Conservation (phyloP, 2,113 vertebrate species). For the Eleginops maclovinus region DNA sequence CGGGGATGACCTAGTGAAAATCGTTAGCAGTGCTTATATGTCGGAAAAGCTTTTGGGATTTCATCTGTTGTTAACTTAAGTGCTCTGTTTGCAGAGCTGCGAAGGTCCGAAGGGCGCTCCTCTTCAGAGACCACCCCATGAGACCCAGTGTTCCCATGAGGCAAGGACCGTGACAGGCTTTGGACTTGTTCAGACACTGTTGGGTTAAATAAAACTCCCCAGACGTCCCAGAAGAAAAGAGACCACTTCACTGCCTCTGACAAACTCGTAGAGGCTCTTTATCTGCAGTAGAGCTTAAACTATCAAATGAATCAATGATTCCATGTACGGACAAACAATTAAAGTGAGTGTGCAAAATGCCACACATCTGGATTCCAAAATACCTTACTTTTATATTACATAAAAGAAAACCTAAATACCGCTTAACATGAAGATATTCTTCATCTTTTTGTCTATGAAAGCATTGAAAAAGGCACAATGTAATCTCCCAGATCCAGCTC, state of each 20-base stretch:
- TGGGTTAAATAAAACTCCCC: constrained; percentile 41
- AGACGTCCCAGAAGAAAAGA: neutral
- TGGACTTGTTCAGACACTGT: constrained; percentile 55
- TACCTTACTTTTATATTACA: neutral
- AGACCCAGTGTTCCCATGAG: constrained; percentile 47
- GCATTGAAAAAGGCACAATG: neutral
- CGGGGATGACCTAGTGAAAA: neutral
- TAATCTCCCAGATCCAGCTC: too few relatives aligned
- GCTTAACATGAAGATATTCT: neutral
- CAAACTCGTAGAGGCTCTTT: neutral
- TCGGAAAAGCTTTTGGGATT: constrained; percentile 35
- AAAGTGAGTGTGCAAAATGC: neutral
- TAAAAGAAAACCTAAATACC: neutral
- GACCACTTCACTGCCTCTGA: neutral
- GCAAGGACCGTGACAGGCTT: constrained; percentile 53
- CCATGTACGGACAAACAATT: neutral
- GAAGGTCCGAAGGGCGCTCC: constrained; percentile 42
- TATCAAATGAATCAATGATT: neutral
- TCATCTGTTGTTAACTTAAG: constrained; percentile 41
- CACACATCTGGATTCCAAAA: too few relatives aligned
- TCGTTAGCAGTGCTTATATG: neutral
- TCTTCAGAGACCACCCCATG: constrained; percentile 35
- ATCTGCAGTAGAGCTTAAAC: neutral
- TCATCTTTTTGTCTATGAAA: neutral
- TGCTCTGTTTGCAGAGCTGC: constrained; percentile 51